phyloP scores from a whole-genome alignment of 2,797 vertebrate species.

The Glyptemys insculpta region DNA sequence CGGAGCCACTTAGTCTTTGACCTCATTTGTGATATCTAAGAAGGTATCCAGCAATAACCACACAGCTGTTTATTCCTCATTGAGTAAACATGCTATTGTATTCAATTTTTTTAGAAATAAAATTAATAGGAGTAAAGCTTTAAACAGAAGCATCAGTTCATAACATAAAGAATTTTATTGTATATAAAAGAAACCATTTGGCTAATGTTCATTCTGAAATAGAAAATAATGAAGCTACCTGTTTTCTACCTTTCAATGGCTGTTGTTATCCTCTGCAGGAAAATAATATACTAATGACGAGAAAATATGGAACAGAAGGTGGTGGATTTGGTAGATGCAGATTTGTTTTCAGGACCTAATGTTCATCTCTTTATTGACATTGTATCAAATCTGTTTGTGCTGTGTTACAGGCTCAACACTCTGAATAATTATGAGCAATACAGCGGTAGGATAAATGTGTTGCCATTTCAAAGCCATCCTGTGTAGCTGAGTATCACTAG shows the following conservation, averaged over 20 bases:
- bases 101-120: not conserved
- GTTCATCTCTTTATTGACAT: constrained; percentile 12
- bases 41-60: not conserved
- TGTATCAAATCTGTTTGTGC: constrained; percentile 31
- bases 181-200: constrained; percentile 32
- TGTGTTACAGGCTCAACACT: not conserved
- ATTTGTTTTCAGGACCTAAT: constrained; percentile 50
- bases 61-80: not conserved
- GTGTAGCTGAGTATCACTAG: not conserved
- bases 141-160: not conserved
- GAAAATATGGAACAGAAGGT: constrained; percentile 33
- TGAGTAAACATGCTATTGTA: not conserved
- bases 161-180: not conserved
- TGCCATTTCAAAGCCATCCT: not conserved
- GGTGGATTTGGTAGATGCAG: not conserved
- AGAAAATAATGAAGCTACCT: constrained; percentile 51
- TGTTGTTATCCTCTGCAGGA: constrained; percentile 55
- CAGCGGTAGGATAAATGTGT: not conserved
- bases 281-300: constrained; percentile 50
- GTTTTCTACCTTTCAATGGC: constrained; percentile 49
- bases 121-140: not conserved
- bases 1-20: not conserved
- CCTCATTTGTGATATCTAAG: not conserved
- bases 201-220: constrained; percentile 42
- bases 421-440: not conserved